Evolutionary conservation across 2,113 vertebrate genomes (phyloP), one percentile per base, ranked within the genome.

Genomic region (Opisthocomus hoazin): DNA sequence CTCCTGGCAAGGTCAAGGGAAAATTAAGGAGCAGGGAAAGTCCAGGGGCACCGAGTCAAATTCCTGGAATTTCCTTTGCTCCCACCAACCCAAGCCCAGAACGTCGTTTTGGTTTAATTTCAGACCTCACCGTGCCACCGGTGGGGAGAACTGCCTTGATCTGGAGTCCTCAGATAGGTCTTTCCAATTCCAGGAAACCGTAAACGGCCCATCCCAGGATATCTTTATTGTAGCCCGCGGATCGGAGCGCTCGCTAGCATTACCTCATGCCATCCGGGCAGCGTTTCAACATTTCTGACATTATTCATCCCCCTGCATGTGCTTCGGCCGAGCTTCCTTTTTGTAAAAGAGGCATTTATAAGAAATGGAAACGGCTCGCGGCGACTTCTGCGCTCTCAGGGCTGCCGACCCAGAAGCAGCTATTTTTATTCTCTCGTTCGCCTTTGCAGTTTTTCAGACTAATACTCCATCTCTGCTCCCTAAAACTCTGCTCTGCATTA

Each of bases 301-400:
- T 68, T 61, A 65, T 92, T 94, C 90, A 79, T 87, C 87, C 86
- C 53, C 66, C 76, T 81, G 63, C 74, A 30, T 90, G 87, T 57
- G 89, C 94, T 91, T 50, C 45, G 26, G 24, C 69, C 57, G 50
- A 53, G 82, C 80, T 97, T 94, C 96, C 96, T 97, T 96, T 96
- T 82, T 95, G 91, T 94, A 97, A 95, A 63, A 41, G 34, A 61
- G 60, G 82, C 92, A 34, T 96, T 97, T 97, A 93, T 91, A 95
- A 97, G 97, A 97, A 97, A 97, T 96, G 54, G 93, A 93, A 97
- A 78, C 76, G 71, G 78, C 92, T 61, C 12, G 24, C 69, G 87
- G 54, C 53, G 4, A 60, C 43, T 5, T 34, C 74, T 37, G 50
- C 1, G 22, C 17, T 29, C 63, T 12, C 50, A 15, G 24, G n/a